A percentile compares a stretch with the other conserved stretches of the same genome.
phyloP scores from a whole-genome alignment of 2,888 invertebrate genomes.

The Tortricodes alternella region DNA sequence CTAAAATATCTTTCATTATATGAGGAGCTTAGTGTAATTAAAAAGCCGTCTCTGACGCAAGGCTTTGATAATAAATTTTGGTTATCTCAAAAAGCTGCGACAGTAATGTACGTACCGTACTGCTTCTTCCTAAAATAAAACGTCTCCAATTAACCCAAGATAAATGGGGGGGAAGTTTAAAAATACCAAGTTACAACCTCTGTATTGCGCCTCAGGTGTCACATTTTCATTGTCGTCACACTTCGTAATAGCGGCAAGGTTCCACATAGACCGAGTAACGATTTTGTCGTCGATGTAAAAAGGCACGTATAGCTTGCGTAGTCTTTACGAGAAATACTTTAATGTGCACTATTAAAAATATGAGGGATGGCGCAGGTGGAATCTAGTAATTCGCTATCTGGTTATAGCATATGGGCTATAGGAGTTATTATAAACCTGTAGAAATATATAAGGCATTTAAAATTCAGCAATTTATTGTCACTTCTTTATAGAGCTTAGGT shows the following conservation, averaged over 20 bases:
- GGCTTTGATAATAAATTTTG: conserved; percentile 11
- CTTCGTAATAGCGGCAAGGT: conserved; percentile 2
- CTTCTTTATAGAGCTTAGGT: not conserved
- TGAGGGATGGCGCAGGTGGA: not conserved
- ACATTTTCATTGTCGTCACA: conserved; percentile 32
- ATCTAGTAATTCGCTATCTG: not conserved
- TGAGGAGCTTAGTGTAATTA: not conserved
- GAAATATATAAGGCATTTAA: not conserved
- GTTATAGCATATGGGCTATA: not conserved
- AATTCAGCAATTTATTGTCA: not conserved
- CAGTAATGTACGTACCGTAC: not conserved
- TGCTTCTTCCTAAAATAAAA: conserved; percentile 12
- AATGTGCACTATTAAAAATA: conserved; percentile 11
- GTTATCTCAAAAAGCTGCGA: conserved; percentile 13
- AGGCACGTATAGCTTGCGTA: not conserved
- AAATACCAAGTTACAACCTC: conserved; percentile 34
- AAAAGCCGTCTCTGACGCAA: not conserved
- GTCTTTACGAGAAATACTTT: conserved; percentile 5
- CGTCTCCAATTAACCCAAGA: conserved; percentile 21
- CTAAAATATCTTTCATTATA: not conserved
- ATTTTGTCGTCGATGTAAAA: not conserved
- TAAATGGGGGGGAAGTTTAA: conserved; percentile 20
- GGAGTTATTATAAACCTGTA: not conserved
- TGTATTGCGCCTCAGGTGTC: conserved; percentile 32
- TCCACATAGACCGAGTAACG: conserved; percentile 8